Conservation (phyloP, 2,113 vertebrate species). For the Zosterops hypoxanthus region DNA sequence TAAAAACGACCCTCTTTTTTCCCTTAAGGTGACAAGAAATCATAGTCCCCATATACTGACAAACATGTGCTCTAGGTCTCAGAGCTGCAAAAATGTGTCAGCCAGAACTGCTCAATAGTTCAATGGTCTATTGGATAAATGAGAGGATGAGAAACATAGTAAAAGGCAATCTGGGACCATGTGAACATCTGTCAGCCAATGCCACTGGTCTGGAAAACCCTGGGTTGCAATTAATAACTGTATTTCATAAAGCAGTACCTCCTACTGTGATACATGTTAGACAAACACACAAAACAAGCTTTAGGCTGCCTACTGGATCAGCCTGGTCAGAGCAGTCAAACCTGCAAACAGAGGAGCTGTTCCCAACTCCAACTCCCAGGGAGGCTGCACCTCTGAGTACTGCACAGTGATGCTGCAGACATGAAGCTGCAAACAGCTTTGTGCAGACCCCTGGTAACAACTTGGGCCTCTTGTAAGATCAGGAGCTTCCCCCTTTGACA, state of each 20-base stretch:
- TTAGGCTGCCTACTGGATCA: background rate
- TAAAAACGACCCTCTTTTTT: background rate
- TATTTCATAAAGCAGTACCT: background rate
- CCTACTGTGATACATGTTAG: background rate
- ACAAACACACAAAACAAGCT: background rate
- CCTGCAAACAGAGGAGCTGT: background rate
- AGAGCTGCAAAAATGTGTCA: conserved; percentile 40
- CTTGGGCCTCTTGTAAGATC: background rate
- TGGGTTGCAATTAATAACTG: background rate
- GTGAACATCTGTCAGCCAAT: background rate
- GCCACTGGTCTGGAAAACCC: background rate
- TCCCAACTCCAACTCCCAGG: fast-evolving
- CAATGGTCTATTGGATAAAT: conserved; percentile 7
- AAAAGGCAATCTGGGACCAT: conserved; percentile 15
- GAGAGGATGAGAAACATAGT: background rate
- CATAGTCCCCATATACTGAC: background rate
- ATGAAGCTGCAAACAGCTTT: background rate
- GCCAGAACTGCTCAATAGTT: conserved; percentile 21
- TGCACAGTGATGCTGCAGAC: background rate
- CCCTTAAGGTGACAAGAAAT: background rate
- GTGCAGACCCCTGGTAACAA: background rate
- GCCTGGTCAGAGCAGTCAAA: background rate
- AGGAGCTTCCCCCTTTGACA: background rate
- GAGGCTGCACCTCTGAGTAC: background rate
- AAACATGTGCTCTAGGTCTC: background rate